These are phyloP conservation scores for Lithobates pipiens DNA, from an alignment of 2,797 vertebrate species.

Conservation along the genomic window DNA sequence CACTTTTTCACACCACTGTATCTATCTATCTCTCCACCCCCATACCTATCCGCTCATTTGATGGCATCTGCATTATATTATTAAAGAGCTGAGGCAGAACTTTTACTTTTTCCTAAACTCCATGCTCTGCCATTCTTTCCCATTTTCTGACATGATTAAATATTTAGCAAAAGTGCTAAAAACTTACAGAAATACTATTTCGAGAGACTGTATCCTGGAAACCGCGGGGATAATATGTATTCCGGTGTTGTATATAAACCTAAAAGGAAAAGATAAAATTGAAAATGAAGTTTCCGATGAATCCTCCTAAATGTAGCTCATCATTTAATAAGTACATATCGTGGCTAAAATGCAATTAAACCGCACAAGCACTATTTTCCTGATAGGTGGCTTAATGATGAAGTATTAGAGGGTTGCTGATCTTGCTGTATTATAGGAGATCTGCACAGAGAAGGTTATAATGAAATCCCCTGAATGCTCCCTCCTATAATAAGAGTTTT, in stretches of 20 bases:
- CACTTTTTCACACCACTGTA: too few relatives aligned
- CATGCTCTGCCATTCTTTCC: background rate
- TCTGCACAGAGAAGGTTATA: background rate
- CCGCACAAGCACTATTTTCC: background rate
- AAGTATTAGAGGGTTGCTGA: constrained; percentile 2
- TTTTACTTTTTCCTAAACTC: background rate
- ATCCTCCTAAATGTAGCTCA: constrained; percentile 3
- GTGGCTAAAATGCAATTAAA: background rate
- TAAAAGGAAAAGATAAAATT: constrained; percentile 69
- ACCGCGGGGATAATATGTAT: constrained; percentile 86
- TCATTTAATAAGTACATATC: constrained; percentile 16
- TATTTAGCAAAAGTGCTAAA: constrained; percentile 19
- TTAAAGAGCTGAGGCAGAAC: background rate
- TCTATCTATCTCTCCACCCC: background rate
- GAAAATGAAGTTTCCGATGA: constrained; percentile 40
- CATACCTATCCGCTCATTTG: background rate
- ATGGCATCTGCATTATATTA: background rate
- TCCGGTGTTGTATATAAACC: constrained; percentile 94
- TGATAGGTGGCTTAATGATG: constrained; percentile 12
- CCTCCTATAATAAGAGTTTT: constrained; percentile 31
- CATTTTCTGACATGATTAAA: constrained; percentile 54
- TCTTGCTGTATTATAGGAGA: constrained; percentile 6
- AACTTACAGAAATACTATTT: constrained; percentile 87
- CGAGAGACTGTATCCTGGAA: constrained; percentile 83
- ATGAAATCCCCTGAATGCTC: constrained; percentile 28